A percentile compares a stretch with the other conserved stretches of the same genome.
phyloP scores from a whole-genome alignment of 2,888 invertebrate genomes.

The Oscheius sp. region DNA sequence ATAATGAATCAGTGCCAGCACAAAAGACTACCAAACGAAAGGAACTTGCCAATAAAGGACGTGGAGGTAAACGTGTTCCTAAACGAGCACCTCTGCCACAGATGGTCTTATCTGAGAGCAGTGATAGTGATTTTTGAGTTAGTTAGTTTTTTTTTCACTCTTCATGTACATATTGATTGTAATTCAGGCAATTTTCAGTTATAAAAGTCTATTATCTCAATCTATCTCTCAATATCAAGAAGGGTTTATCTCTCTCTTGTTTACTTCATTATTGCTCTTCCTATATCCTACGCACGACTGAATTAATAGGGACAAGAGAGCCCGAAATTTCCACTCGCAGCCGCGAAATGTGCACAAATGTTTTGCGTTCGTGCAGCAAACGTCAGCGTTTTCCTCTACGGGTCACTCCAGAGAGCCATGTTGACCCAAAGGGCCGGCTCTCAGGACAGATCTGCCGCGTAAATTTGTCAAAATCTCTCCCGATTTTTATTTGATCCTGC shows the following conservation, averaged over 20 bases:
- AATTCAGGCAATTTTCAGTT: no score
- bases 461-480: no score
- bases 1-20: background rate
- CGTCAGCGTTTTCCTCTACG: constrained; percentile 14
- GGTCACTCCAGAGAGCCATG: constrained; percentile 8
- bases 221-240: no score
- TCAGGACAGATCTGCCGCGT: background rate
- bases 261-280: no score
- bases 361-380: constrained; percentile 23
- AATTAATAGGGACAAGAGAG: no score
- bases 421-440: background rate
- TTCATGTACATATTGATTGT: background rate
- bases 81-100: background rate
- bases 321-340: no score
- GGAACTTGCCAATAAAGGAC: background rate
- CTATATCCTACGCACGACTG: no score
- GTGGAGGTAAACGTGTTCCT: background rate
- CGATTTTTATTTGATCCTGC: no score
- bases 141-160: background rate
- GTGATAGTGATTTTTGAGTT: constrained; percentile 18
- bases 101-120: constrained; percentile 27
- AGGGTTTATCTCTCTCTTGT: no score
- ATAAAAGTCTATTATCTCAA: no score
- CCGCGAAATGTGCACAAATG: background rate
- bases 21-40: background rate